Evolutionary conservation across 2,113 vertebrate genomes (phyloP).

Genomic region (Lasiurus borealis): DNA sequence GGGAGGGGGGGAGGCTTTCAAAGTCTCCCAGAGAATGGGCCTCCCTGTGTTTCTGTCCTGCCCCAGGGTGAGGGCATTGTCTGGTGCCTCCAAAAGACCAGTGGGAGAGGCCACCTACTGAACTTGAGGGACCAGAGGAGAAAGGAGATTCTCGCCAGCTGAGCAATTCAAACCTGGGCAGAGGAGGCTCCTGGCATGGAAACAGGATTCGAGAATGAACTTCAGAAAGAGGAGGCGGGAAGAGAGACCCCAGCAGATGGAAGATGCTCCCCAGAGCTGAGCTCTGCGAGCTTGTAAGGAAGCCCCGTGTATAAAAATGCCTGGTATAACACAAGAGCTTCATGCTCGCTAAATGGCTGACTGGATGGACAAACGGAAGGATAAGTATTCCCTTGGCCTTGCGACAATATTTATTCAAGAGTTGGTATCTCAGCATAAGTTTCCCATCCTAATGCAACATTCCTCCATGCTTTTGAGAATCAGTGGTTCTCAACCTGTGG

Average conservation of each 20-base stretch:
- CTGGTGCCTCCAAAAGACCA: neutral
- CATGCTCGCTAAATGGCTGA: conserved; percentile 37
- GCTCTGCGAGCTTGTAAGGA: neutral
- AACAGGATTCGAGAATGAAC: neutral
- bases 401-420: neutral
- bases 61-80: neutral
- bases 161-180: neutral
- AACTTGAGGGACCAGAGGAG: neutral
- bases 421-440: conserved; percentile 17
- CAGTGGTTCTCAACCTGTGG: no score
- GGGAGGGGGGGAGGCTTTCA: conserved; percentile 49
- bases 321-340: neutral
- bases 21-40: conserved; percentile 49
- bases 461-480: neutral
- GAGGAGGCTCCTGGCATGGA: neutral
- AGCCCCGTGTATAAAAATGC: neutral
- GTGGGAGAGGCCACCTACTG: neutral
- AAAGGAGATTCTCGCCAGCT: conserved; percentile 1
- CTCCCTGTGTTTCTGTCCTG: conserved; percentile 1
- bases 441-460: neutral
- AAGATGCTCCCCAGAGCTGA: neutral
- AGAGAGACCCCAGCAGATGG: neutral
- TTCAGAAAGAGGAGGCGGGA: neutral
- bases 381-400: neutral
- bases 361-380: neutral